A percentile compares a stretch with the other conserved stretches of the same genome.
These are phyloP conservation scores for Rattus rattus DNA, from an alignment of 2,113 vertebrate genomes.

Conservation along the genomic window DNA sequence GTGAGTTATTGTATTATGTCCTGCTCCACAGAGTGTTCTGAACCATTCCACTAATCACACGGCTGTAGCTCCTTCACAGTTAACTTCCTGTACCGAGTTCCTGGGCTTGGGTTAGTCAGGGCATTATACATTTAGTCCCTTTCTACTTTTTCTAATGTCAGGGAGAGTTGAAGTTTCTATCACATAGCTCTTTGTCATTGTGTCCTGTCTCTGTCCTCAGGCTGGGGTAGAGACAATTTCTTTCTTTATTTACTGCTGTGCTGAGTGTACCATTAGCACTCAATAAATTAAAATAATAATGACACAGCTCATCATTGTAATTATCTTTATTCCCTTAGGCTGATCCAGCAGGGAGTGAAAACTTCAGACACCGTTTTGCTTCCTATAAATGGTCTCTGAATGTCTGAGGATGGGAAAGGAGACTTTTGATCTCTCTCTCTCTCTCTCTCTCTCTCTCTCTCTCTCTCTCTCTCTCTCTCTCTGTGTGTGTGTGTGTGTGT, in stretches of 20 bases:
- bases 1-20: not conserved
- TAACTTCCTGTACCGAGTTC: not conserved
- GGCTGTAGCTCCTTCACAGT: not conserved
- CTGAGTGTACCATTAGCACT: conserved; percentile 58
- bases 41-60: not conserved
- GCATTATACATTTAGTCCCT: not conserved
- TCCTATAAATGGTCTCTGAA: conserved; percentile 50
- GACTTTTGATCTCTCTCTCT: not conserved
- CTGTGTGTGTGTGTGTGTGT: not conserved
- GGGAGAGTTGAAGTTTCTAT: not conserved
- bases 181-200: not conserved
- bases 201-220: conserved; percentile 15
- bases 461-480: too few species aligned
- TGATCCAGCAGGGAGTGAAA: conserved; percentile 57
- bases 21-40: not conserved
- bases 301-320: conserved; percentile 60
- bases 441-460: too few species aligned
- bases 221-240: not conserved
- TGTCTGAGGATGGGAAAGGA: not conserved
- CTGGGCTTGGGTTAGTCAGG: not conserved
- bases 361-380: conserved; percentile 24
- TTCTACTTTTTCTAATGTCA: not conserved
- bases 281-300: conserved; percentile 76
- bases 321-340: conserved; percentile 73
- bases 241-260: conserved; percentile 60